Base-by-base conservation (phyloP, 2,888 invertebrate genomes). In the Halictus quadricinctus region DNA sequence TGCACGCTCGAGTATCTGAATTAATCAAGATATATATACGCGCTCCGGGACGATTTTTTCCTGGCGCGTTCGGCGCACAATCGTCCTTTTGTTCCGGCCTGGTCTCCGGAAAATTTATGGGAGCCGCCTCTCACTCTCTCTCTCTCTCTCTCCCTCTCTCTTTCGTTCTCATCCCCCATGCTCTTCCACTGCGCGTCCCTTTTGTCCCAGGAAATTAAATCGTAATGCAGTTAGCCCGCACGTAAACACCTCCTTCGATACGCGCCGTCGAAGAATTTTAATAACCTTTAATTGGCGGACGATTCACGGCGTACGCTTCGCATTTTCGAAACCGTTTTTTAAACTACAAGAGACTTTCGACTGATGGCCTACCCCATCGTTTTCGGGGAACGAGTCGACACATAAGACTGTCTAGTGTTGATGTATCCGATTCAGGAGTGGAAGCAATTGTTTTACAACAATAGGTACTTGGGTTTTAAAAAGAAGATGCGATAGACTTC, bases 81-180 rank as follows among this genome's bases (percentile, higher is more conserved):
- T 85, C 85, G 86, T 81, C 70, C 86, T 86, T 86, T 86, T 86
- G 85, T 86, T 85, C 75, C 66, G 50, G 58, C 69, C 41, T 43
- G 46, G 78, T 82, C 79, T 86, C 64, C 29, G 85, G 82, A 46
- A 82, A 86, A 86, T 86, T 86, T 86, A 85, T 86, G 85, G 79
- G 82, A 72, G 70, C 64, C 29, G 29, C 29, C 29, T 29, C 29
- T 29, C 29, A 1, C 29, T 29, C 29, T 29, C 29, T 29, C 29
- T 29, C 29, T 29, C 70, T 54, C 43, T 50, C 48, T 43, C 58
- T 54, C 76, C 64, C 54, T 43, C 25, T 18, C n/a, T 4, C 41
- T 13, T 64, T 29, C n/a, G 21, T 29, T 18, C 3, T 41, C 18
- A 29, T 29, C 48, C 36, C 50, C 1, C 25, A 13, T 25, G 15